Conservation (phyloP, 2,888 invertebrate genomes). For the Agrochola lychnidis region DNA sequence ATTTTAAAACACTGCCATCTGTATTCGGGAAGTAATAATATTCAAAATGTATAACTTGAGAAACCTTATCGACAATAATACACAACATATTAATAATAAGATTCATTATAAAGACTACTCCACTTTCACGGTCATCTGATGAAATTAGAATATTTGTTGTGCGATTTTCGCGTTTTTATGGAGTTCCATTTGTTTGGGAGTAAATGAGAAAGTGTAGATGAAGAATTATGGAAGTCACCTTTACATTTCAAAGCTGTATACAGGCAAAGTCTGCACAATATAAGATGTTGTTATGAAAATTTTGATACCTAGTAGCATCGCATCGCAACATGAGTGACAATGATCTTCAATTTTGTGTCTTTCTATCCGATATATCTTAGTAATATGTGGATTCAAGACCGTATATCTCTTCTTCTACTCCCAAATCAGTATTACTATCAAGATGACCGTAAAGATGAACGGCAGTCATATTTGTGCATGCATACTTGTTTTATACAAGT, state of each 20-base stretch:
- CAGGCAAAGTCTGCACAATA: background rate
- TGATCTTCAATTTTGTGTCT: background rate
- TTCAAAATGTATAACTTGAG: slow-evolving; percentile 67
- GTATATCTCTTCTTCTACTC: background rate
- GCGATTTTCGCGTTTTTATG: background rate
- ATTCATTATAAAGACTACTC: slow-evolving; percentile 35
- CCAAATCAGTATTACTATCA: background rate
- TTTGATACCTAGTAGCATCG: background rate
- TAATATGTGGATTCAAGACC: slow-evolving; percentile 14
- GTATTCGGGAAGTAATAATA: slow-evolving; percentile 61
- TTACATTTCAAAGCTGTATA: background rate
- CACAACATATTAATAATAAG: slow-evolving; percentile 63
- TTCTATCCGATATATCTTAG: background rate
- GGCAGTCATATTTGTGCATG: slow-evolving; percentile 53
- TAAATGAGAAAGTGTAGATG: slow-evolving; percentile 10
- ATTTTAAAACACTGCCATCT: slow-evolving; percentile 48
- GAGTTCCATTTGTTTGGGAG: background rate
- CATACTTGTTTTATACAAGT: slow-evolving; percentile 37
- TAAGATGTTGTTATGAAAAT: background rate
- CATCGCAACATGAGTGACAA: background rate
- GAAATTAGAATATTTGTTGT: background rate
- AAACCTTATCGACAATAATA: slow-evolving; percentile 63
- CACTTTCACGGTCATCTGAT: slow-evolving; percentile 25
- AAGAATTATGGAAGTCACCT: background rate
- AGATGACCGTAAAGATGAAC: slow-evolving; percentile 28